phyloP scores from a whole-genome alignment of 2,113 vertebrate genomes.

The Myotis yumanensis region DNA sequence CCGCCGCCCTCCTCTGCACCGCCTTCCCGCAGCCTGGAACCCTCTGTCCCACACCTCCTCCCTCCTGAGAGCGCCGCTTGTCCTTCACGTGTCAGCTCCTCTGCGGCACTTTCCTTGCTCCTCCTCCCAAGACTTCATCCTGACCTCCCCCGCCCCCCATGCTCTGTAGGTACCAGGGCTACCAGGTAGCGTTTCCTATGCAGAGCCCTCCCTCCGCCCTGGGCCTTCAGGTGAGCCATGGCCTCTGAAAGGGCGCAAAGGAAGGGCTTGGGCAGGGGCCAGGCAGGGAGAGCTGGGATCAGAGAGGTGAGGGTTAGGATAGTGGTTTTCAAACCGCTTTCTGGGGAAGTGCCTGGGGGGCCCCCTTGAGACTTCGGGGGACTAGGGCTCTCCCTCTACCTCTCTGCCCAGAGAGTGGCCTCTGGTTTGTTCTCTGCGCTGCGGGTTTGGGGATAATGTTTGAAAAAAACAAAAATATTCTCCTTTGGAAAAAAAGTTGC shows the following conservation, averaged over 20 bases:
- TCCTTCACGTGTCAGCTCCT: too few relatives aligned
- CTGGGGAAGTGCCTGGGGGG: too few relatives aligned
- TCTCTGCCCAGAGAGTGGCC: rapidly evolving
- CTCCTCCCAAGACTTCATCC: neutral
- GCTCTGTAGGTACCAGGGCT: neutral
- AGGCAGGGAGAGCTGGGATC: neutral
- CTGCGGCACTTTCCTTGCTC: neutral
- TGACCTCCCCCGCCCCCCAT: too few relatives aligned
- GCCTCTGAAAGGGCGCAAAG: neutral
- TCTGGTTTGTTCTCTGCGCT: neutral
- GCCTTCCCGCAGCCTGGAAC: neutral
- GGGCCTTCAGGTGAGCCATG: neutral
- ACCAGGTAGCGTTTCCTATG: neutral
- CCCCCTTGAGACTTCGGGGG: neutral
- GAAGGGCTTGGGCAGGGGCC: neutral
- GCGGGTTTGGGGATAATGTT: neutral
- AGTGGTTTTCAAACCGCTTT: neutral
- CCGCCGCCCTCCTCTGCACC: neutral
- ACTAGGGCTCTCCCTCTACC: neutral
- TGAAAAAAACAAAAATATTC: neutral
- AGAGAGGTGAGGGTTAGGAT: neutral
- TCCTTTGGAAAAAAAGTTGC: neutral
- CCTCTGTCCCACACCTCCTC: neutral
- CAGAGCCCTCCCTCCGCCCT: neutral
- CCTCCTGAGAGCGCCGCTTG: neutral